These are phyloP conservation scores for Aethes cnicana DNA, from an alignment of 2,888 invertebrate species.

Conservation along the genomic window DNA sequence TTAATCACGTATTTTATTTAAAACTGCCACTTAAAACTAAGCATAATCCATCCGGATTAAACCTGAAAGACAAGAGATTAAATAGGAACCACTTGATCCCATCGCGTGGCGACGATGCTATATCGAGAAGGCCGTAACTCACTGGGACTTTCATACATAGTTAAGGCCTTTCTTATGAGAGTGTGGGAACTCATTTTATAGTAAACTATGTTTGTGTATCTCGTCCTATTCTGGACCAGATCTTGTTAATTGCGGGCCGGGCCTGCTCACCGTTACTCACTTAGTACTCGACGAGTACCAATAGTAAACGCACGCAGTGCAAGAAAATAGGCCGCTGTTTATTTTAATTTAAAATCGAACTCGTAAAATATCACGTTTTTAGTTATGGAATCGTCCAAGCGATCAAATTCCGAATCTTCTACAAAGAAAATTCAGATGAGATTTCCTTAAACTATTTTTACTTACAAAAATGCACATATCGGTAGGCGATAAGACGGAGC, in stretches of 20 bases:
- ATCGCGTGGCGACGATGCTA: constrained; percentile 19
- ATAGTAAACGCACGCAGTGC: constrained; percentile 36
- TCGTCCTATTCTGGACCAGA: constrained; percentile 55
- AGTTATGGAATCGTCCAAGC: too few relatives aligned
- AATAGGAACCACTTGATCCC: constrained; percentile 32
- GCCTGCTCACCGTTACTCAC: constrained; percentile 55
- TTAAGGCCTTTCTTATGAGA: too few relatives aligned
- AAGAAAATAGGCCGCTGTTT: neutral
- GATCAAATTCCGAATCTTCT: too few relatives aligned
- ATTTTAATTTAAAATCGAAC: neutral
- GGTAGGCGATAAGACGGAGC: too few relatives aligned
- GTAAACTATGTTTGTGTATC: constrained; percentile 35
- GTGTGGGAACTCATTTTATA: constrained; percentile 14
- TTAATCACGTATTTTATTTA: constrained; percentile 34
- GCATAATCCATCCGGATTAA: constrained; percentile 20
- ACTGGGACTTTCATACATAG: too few relatives aligned
- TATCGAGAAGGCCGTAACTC: too few relatives aligned
- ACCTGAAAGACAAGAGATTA: constrained; percentile 37
- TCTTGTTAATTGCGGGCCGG: constrained; percentile 58
- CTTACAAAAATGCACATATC: too few relatives aligned
- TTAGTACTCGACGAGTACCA: too few relatives aligned
- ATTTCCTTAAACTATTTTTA: too few relatives aligned
- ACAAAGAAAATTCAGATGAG: too few relatives aligned
- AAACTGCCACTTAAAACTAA: constrained; percentile 35
- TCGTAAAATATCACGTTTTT: constrained; percentile 17